Percentiles rank a stretch among this genome's conserved stretches.
Conservation (phyloP, 2,113 vertebrate species). For the Anolis carolinensis region DNA sequence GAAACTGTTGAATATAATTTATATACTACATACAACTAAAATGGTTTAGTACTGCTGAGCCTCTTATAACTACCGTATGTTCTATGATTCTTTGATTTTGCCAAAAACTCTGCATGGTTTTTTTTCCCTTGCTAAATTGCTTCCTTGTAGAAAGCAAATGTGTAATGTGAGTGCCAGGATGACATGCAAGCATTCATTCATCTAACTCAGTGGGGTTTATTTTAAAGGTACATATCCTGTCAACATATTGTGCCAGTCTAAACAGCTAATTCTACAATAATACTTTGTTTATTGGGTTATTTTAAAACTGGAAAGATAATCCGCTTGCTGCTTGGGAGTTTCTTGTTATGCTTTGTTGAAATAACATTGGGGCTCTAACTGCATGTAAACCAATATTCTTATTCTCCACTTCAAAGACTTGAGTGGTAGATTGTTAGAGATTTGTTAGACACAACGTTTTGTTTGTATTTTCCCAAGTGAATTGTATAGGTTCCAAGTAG, state of each 20-base stretch:
- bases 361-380: slow-evolving; percentile 24
- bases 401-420: background rate
- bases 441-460: background rate
- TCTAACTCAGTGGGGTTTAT: rapidly evolving
- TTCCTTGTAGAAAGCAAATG: background rate
- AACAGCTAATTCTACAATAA: slow-evolving; percentile 37
- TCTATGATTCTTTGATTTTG: background rate
- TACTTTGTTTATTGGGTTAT: slow-evolving; percentile 4
- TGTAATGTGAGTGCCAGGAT: background rate
- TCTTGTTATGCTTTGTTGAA: background rate
- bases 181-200: background rate
- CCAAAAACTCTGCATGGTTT: background rate
- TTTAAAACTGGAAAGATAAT: slow-evolving; percentile 27
- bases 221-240: background rate
- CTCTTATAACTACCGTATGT: background rate
- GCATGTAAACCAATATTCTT: slow-evolving; percentile 13
- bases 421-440: background rate
- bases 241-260: background rate
- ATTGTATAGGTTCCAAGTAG: slow-evolving; percentile 28
- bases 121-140: rapidly evolving
- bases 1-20: background rate
- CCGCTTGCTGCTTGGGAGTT: slow-evolving; percentile 13
- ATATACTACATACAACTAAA: background rate
- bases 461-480: slow-evolving; percentile 50
- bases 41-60: too few relatives aligned